Conservation (phyloP, 2,888 invertebrate species). For the Schizotus pectinicornis region DNA sequence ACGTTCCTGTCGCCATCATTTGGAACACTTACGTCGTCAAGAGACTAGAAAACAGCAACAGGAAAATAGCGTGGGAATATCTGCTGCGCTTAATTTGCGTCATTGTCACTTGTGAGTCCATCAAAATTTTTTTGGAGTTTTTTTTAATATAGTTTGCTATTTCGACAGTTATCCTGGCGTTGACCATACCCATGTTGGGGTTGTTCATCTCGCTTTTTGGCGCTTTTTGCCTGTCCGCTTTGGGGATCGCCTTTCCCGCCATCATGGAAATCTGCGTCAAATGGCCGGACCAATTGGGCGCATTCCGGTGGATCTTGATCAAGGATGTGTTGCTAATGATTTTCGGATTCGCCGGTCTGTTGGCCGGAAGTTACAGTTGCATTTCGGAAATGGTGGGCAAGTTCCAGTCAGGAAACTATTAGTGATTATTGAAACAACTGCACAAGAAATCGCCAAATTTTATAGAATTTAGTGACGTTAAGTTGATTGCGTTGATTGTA, state of each 20-base stretch:
- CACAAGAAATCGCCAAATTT: no score
- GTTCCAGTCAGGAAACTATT: slow-evolving; percentile 13
- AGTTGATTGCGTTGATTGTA: no score
- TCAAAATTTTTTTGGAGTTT: slow-evolving; percentile 7
- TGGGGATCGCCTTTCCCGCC: slow-evolving; percentile 78
- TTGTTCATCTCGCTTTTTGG: slow-evolving; percentile 80
- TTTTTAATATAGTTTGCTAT: slow-evolving; percentile 18
- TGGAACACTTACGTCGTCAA: slow-evolving; percentile 64
- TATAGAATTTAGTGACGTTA: no score
- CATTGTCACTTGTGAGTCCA: slow-evolving; percentile 57
- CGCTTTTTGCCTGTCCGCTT: slow-evolving; percentile 73
- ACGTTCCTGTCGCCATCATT: slow-evolving; percentile 83
- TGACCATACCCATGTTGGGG: slow-evolving; percentile 72
- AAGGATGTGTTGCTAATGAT: slow-evolving; percentile 62
- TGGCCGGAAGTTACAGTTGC: slow-evolving; percentile 66
- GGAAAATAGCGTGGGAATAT: slow-evolving; percentile 52
- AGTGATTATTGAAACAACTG: background rate
- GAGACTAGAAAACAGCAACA: slow-evolving; percentile 46
- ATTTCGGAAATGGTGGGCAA: slow-evolving; percentile 60
- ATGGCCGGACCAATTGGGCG: slow-evolving; percentile 68
- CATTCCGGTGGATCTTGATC: slow-evolving; percentile 56
- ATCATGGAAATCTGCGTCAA: slow-evolving; percentile 75
- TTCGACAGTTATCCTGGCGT: slow-evolving; percentile 73
- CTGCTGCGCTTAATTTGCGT: slow-evolving; percentile 54
- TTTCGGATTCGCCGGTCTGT: slow-evolving; percentile 61